A percentile compares a stretch with the other conserved stretches of the same genome.
These are phyloP conservation scores for Pelobates fuscus DNA, from an alignment of 2,113 vertebrate species.

Conservation along the genomic window DNA sequence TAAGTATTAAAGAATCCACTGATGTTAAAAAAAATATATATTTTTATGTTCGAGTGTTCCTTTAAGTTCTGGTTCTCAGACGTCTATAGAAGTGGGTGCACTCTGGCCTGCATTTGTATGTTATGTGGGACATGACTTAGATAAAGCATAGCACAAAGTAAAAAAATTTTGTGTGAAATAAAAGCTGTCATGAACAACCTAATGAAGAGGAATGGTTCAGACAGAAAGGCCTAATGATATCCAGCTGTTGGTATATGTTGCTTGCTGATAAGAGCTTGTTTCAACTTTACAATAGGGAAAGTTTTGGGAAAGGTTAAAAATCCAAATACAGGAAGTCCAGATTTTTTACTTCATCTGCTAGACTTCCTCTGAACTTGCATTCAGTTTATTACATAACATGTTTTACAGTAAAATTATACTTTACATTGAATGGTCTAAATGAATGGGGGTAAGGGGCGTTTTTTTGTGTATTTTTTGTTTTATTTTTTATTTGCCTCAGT, in stretches of 20 bases:
- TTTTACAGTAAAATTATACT: slow-evolving; percentile 53
- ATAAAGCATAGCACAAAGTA: slow-evolving; percentile 90
- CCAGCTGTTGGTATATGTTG: slow-evolving; percentile 86
- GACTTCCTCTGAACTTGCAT: slow-evolving; percentile 65
- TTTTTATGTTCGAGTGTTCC: no score
- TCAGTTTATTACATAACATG: slow-evolving; percentile 64
- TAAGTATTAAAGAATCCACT: no score
- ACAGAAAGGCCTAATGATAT: slow-evolving; percentile 84
- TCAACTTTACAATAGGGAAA: slow-evolving; percentile 72
- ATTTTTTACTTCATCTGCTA: slow-evolving; percentile 69
- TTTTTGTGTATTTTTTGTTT: no score
- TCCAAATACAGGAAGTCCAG: slow-evolving; percentile 69
- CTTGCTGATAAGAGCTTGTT: slow-evolving; percentile 74
- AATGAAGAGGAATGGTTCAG: slow-evolving; percentile 91
- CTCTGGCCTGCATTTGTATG: slow-evolving; percentile 64
- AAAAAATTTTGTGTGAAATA: slow-evolving; percentile 81
- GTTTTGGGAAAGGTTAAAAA: slow-evolving; percentile 73
- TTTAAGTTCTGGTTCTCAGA: no score
- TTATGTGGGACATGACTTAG: slow-evolving; percentile 79
- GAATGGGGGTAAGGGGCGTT: no score
- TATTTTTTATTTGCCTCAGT: slow-evolving; percentile 11
- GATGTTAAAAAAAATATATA: no score
- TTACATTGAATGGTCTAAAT: slow-evolving; percentile 21
- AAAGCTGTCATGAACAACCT: slow-evolving; percentile 84
- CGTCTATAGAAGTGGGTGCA: slow-evolving; percentile 23